Evolutionary conservation across 2,888 invertebrate genomes (phyloP), one percentile per base, ranked within the genome.

Genomic region (Laothoe populi): DNA sequence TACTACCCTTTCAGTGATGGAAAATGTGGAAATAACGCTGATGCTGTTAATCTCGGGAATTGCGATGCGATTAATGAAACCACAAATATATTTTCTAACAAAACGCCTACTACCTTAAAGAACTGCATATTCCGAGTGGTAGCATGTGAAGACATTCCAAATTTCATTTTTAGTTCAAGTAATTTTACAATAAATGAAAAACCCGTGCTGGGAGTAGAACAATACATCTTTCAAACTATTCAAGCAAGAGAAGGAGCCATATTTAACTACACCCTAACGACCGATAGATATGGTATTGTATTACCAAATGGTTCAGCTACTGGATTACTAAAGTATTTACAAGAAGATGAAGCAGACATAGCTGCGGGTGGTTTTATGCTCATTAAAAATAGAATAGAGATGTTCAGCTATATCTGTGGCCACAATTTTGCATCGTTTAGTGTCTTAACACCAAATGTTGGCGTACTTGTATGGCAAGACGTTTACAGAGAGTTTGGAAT

Each of bases 321-420:
- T 35, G 86, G 86, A 35, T 69, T 83, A 44, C 67, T 87, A 1
- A 64, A 67, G 7, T 70, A 71, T 53, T 64, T 88, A 60, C 75
- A 83, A 60, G 72, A 63, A 23, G 68, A 74, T 59, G 68, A 75
- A 64, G 82, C 78, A 5, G 80, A 81, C 48, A 70, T 88, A 24
- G 81, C 74, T 0, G 73, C 74, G 21, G 87, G 87, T 16, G 85
- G 84, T 0, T 81, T 78, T 7, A 49, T 77, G 26, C 66, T 88
- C 21, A 82, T 82, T 38, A 70, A 71, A 64, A 87, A 86, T 63
- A 74, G 86, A 66, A 70, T 78, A 2, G 68, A 81, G 44, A 57
- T 80, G 21, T 87, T 87, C 49, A 87, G 88, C 63, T 86, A 70
- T 26, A 66, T 88, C 35, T 83, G 75, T 74, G 87, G 86, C 8